These are phyloP conservation scores for Agonopterix heracliana DNA, from an alignment of 2,888 invertebrate genomes.

Conservation along the genomic window DNA sequence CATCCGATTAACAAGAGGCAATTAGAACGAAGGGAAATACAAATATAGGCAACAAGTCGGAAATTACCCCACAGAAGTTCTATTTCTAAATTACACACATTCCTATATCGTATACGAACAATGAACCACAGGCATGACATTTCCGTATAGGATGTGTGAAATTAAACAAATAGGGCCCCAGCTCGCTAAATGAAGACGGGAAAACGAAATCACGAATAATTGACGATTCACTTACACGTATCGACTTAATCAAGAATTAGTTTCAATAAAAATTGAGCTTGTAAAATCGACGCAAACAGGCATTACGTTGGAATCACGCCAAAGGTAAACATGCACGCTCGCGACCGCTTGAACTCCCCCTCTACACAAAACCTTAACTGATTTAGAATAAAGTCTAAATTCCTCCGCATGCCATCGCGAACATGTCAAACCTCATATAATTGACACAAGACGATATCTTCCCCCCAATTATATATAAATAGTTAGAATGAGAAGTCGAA, in stretches of 20 bases:
- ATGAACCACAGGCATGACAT: too few relatives aligned
- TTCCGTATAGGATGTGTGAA: too few relatives aligned
- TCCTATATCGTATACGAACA: too few relatives aligned
- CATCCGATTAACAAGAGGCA: neutral
- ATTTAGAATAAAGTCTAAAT: neutral
- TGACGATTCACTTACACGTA: constrained; percentile 69
- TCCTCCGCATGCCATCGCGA: constrained; percentile 21
- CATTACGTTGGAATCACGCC: constrained; percentile 34
- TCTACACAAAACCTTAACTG: neutral
- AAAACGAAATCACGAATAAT: constrained; percentile 42
- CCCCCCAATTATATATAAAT: constrained; percentile 55
- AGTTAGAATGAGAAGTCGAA: constrained; percentile 52
- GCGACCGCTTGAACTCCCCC: constrained; percentile 16
- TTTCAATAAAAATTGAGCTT: constrained; percentile 69
- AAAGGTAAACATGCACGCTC: constrained; percentile 27
- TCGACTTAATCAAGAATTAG: constrained; percentile 54
- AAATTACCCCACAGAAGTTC: neutral
- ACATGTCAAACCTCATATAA: constrained; percentile 40
- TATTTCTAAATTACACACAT: too few relatives aligned
- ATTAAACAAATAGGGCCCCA: constrained; percentile 1
- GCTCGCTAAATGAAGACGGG: constrained; percentile 1
- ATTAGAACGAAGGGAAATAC: neutral
- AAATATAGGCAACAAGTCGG: constrained; percentile 3
- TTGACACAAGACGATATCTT: constrained; percentile 70
- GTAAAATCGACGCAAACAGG: constrained; percentile 62